Evolutionary conservation across 2,113 vertebrate species (phyloP).

Genomic region (Dicentrarchus labrax): DNA sequence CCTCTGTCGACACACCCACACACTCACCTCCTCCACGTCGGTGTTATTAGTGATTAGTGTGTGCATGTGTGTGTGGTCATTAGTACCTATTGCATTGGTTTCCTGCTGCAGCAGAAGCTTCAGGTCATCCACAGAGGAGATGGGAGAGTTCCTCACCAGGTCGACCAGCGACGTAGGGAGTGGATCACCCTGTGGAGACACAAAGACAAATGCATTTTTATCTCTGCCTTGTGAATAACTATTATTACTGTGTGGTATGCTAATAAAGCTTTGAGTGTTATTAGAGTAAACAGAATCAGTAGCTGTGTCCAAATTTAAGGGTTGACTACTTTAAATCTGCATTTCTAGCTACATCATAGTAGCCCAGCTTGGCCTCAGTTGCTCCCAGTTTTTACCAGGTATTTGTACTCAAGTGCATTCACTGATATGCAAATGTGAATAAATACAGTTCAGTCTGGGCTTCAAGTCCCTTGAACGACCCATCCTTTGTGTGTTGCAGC

Average conservation of each 20-base stretch:
- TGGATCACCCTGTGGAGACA: conserved; percentile 87
- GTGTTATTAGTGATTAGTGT: conserved; percentile 50
- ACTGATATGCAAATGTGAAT: too few relatives aligned
- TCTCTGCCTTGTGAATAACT: not conserved
- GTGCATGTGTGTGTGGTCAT: conserved; percentile 46
- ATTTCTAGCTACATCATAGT: not conserved
- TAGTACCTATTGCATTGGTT: conserved; percentile 90
- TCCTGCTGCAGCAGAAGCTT: conserved; percentile 89
- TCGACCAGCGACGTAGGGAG: conserved; percentile 92
- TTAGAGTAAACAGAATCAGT: not conserved
- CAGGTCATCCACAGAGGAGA: conserved; percentile 93
- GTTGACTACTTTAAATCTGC: not conserved
- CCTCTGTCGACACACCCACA: conserved; percentile 55
- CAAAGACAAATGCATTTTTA: conserved; percentile 1
- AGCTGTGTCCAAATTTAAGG: too few relatives aligned
- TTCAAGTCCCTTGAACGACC: not conserved
- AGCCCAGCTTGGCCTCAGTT: too few relatives aligned
- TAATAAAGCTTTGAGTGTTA: not conserved
- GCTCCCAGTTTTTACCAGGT: too few relatives aligned
- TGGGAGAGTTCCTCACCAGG: conserved; percentile 89
- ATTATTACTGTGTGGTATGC: not conserved
- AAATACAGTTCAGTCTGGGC: not conserved
- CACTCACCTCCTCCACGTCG: conserved; percentile 54
- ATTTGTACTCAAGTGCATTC: too few relatives aligned
- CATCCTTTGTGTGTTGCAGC: not conserved